Evolutionary conservation across 2,888 invertebrate genomes (phyloP).

Genomic region (Tolmerus cingulatus): DNA sequence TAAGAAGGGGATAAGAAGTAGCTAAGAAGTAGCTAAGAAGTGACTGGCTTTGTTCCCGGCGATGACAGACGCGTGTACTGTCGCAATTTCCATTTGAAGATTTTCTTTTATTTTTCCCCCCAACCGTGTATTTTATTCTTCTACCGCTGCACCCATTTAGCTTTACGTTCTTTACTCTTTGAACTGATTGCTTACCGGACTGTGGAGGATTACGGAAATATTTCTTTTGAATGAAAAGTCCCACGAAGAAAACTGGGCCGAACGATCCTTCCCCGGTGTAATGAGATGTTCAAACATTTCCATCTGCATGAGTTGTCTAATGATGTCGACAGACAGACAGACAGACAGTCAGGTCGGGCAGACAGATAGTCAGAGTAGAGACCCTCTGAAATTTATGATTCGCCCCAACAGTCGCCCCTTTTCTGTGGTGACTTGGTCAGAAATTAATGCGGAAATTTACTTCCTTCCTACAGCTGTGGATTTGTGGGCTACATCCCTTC

Average conservation of each 20-base stretch:
- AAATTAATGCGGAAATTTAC: constrained; percentile 22
- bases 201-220: constrained; percentile 1
- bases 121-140: background rate
- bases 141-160: background rate
- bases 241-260: constrained; percentile 4
- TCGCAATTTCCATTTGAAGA: background rate
- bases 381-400: background rate
- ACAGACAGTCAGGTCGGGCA: background rate
- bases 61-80: background rate
- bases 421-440: constrained; percentile 1
- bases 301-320: constrained; percentile 28
- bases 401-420: background rate
- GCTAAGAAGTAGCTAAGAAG: background rate
- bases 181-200: constrained; percentile 16
- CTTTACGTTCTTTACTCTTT: constrained; percentile 15
- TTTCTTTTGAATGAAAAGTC: constrained; percentile 1
- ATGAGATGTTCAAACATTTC: constrained; percentile 30
- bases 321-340: background rate
- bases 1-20: background rate
- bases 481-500: background rate
- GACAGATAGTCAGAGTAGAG: background rate
- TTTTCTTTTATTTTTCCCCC: background rate
- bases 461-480: background rate
- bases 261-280: constrained; percentile 16
- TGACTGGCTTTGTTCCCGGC: background rate